phyloP scores from a whole-genome alignment of 2,797 vertebrate genomes.

The Phyllotis vaccarum region DNA sequence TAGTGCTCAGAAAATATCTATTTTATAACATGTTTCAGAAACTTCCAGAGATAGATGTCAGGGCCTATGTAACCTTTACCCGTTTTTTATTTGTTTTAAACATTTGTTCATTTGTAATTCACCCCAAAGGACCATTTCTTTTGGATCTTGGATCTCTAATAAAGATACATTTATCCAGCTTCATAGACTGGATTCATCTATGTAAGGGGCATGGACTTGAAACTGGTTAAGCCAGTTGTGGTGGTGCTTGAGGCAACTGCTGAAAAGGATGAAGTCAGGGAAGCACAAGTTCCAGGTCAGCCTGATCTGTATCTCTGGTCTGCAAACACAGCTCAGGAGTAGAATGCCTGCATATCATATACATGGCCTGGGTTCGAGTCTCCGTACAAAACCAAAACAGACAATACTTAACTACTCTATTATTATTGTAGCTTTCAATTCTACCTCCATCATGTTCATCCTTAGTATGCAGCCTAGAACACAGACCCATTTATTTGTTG shows the following conservation, averaged over 20 bases:
- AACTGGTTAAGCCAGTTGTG: background rate
- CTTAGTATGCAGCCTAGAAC: background rate
- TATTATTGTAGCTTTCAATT: constrained; percentile 28
- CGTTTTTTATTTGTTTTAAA: constrained; percentile 44
- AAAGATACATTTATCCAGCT: constrained; percentile 10
- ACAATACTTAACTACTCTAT: background rate
- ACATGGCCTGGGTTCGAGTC: background rate
- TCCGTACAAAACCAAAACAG: background rate
- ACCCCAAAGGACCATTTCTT: background rate
- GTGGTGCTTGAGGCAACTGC: background rate
- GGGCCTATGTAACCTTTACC: background rate
- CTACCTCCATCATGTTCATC: constrained; percentile 32
- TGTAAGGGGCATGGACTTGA: background rate
- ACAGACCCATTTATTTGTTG: background rate
- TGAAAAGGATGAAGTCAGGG: no score
- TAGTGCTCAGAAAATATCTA: constrained; percentile 18
- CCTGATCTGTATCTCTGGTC: background rate
- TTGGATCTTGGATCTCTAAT: background rate
- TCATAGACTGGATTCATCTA: background rate
- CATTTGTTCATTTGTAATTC: background rate
- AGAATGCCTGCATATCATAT: background rate
- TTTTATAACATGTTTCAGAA: constrained; percentile 32
- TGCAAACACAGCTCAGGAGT: background rate
- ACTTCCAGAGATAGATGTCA: constrained; percentile 43
- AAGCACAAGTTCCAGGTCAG: background rate